These are phyloP conservation scores for Sebastes taczanowskii DNA, from an alignment of 2,797 vertebrate genomes.

Conservation along the genomic window DNA sequence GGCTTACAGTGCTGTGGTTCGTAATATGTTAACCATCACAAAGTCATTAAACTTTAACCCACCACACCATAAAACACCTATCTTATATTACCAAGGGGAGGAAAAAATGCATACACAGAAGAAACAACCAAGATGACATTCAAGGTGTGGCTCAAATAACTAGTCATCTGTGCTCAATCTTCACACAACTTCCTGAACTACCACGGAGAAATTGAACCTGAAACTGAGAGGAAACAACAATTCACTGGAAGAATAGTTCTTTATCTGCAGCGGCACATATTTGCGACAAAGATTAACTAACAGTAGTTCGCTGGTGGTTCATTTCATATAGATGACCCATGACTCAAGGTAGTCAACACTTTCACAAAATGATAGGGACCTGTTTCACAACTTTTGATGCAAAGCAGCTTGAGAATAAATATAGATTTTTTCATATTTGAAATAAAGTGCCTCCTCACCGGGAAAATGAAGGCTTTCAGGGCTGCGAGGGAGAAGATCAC, in stretches of 20 bases:
- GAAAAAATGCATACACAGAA: neutral
- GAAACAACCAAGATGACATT: neutral
- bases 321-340: slow-evolving; percentile 43
- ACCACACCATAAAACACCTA: slow-evolving; percentile 47
- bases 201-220: neutral
- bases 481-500: slow-evolving; percentile 48
- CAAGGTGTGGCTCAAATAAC: neutral
- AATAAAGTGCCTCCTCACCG: slow-evolving; percentile 52
- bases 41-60: slow-evolving; percentile 73
- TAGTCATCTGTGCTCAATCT: slow-evolving; percentile 16
- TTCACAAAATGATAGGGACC: neutral
- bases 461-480: slow-evolving; percentile 45
- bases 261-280: neutral
- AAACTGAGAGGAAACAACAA: neutral
- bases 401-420: neutral
- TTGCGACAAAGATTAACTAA: slow-evolving; percentile 40
- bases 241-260: neutral
- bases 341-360: neutral
- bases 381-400: slow-evolving; percentile 11
- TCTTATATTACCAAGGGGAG: neutral
- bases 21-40: slow-evolving; percentile 43
- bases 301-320: slow-evolving; percentile 14
- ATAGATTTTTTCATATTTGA: slow-evolving; percentile 3
- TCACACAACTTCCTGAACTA: slow-evolving; percentile 1
- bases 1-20: neutral